These are phyloP conservation scores for Carabus problematicus DNA, from an alignment of 2,888 invertebrate genomes.

Conservation along the genomic window DNA sequence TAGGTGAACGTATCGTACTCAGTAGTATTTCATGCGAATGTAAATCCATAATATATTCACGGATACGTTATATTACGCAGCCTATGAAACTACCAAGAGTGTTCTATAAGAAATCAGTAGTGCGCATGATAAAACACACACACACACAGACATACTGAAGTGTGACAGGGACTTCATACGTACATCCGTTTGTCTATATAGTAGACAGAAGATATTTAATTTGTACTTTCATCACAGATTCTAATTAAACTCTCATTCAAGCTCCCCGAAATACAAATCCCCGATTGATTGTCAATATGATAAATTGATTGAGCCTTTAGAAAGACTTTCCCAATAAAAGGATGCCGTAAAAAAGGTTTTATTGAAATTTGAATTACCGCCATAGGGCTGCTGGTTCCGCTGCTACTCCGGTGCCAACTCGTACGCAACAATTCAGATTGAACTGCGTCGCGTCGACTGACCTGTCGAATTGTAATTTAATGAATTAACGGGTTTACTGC, in stretches of 20 bases:
- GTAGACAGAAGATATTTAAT: slow-evolving; percentile 17
- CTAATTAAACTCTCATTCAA: slow-evolving; percentile 13
- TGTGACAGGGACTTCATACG: neutral
- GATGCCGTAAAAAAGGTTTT: slow-evolving; percentile 28
- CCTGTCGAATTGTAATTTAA: no score
- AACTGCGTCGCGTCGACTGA: no score
- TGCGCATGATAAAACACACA: neutral
- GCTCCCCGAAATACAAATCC: neutral
- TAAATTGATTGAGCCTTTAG: slow-evolving; percentile 32
- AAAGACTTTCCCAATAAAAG: slow-evolving; percentile 11
- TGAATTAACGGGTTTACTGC: no score
- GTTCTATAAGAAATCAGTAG: no score
- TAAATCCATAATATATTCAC: no score
- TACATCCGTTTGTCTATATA: neutral
- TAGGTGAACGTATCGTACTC: no score
- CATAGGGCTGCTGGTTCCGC: neutral
- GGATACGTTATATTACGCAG: no score
- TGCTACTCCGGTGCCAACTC: no score
- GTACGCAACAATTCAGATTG: no score
- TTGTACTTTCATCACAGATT: slow-evolving; percentile 10
- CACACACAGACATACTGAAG: neutral
- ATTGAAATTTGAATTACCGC: slow-evolving; percentile 23
- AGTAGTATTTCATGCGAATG: no score
- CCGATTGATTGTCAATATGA: slow-evolving; percentile 21
- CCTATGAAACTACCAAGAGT: no score